Evolutionary conservation across 2,888 invertebrate species (phyloP), one percentile per base, ranked within the genome.

Genomic region (Rhabditoides inermis): DNA sequence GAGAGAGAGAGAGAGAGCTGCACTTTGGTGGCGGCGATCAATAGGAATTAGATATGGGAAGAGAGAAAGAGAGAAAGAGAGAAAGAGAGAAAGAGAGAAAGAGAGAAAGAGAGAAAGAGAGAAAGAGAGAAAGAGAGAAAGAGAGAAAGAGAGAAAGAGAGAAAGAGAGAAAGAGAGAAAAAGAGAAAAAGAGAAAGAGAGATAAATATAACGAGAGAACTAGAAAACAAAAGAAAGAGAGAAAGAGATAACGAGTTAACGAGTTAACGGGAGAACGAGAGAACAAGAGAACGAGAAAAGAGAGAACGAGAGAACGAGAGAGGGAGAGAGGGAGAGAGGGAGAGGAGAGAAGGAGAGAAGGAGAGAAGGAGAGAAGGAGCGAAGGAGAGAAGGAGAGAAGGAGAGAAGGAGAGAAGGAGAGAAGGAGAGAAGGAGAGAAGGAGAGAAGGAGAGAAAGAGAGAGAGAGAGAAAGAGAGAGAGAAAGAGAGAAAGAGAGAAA

Each of bases 71-170:
- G n/a, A n/a, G n/a, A n/a, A n/a, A n/a, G n/a, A n/a, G n/a, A n/a
- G n/a, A n/a, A n/a, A n/a, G n/a, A n/a, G n/a, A n/a, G n/a, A n/a
- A n/a, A n/a, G n/a, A n/a, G n/a, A n/a, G n/a, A n/a, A n/a, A n/a
- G n/a, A n/a, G n/a, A 30, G 27, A 49, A 44, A 53, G 0, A 5
- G 7, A 35, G 15, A 2, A 22, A 36, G 27, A 53, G 42, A 10
- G 26, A 23, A 12, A 23, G 41, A 15, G 22, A 47, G 42, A 42
- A 45, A 39, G 20, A 42, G 27, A 37, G 27, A 26, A 26, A 37
- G n/a, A 37, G n/a, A 45, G 47, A 35, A 25, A 46, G 46, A n/a
- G 2, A 37, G 25, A 44, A 45, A 49, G 37, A 49, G 47, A 49
- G 51, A 36, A 49, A 47, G 22, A 28, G 42, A 41, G 47, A 35